Evolutionary conservation across 2,888 invertebrate genomes (phyloP), one percentile per base, ranked within the genome.

Genomic region (Diachrysia chrysitis): DNA sequence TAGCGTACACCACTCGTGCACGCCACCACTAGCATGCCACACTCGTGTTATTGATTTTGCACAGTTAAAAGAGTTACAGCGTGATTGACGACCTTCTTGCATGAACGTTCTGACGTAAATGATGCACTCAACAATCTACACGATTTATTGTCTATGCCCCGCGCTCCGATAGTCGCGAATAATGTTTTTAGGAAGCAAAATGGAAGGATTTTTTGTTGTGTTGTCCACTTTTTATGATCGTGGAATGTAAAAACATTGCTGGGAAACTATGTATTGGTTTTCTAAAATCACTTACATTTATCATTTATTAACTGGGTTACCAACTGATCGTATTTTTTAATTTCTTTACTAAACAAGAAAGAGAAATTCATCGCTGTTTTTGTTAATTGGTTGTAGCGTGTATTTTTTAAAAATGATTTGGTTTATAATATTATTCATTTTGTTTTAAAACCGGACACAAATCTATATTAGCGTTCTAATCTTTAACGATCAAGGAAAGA

Each of bases 51-150:
- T 68, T 79, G 79, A 72, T 82, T 79, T 78, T 64, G 54, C 64
- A 60, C 73, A 61, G 67, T 58, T 69, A 71, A 42, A 66, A 74
- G 68, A 61, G 71, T 32, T 10, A 60, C 65, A 74, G 9, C 23
- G 53, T 80, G 81, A 79, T 82, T 70, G 81, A 82, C 73, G 82
- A 70, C 60, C 70, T 25, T 19, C 68, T 76, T 67, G 80, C 80
- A 82, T 82, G 81, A 73, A 69, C 65, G 60, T 69, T 58, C 54
- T 48, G 67, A 69, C 66, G 69, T 82, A 67, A 74, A 82, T 79
- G 73, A 58, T 73, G 77, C 73, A 82, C 76, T 66, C 67, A 63
- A 66, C 69, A 54, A 76, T 82, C 60, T 66, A 78, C 58, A 69
- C 75, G 71, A 79, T 73, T 73, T 73, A 66, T 78, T 78, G 79